phyloP scores from a whole-genome alignment of 2,113 vertebrate species.

The Xenus cinereus region DNA sequence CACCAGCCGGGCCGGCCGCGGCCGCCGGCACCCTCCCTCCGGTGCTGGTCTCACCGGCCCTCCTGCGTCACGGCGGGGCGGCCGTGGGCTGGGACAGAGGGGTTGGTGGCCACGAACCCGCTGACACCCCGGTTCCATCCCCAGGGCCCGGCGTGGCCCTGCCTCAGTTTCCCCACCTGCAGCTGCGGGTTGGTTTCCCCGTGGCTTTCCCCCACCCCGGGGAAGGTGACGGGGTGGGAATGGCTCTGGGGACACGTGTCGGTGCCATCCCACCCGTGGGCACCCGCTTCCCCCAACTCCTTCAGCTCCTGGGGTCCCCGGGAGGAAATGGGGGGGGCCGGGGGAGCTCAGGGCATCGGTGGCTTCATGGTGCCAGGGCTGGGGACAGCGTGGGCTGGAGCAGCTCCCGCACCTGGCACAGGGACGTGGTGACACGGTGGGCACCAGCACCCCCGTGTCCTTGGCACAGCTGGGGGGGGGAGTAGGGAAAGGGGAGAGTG shows the following conservation, averaged over 20 bases:
- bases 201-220: background rate
- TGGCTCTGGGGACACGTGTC: background rate
- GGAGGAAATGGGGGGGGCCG: background rate
- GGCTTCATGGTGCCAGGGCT: background rate
- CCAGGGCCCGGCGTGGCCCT: accelerated
- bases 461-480: accelerated
- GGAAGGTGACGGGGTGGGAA: background rate
- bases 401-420: background rate
- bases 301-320: background rate
- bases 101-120: background rate
- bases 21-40: background rate
- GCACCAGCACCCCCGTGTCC: background rate
- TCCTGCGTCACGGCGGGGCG: background rate
- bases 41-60: background rate
- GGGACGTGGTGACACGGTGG: background rate
- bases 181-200: background rate
- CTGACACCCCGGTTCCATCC: accelerated
- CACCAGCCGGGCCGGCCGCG: background rate
- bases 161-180: conserved; percentile 18
- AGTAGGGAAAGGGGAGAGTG: accelerated
- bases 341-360: accelerated
- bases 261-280: background rate
- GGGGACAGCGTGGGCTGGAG: background rate
- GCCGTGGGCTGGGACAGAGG: background rate
- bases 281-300: accelerated